A percentile compares a stretch with the other conserved stretches of the same genome.
phyloP scores from a whole-genome alignment of 1,140 invertebrate genomes.

The Microplitis demolitor region DNA sequence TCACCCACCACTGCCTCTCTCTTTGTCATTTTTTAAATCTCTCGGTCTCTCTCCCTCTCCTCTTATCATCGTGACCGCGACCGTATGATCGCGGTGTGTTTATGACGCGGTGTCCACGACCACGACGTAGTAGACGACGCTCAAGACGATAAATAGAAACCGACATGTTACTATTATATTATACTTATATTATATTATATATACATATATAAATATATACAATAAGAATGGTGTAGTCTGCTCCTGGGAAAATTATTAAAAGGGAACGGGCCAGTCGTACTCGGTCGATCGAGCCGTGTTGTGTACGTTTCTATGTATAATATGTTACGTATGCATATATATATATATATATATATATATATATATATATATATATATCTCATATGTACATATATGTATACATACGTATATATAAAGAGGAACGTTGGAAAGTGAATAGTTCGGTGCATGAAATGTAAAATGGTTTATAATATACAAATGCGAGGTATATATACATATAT shows the following conservation, averaged over 20 bases:
- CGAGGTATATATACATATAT: neutral
- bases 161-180: too few species aligned
- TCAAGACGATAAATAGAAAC: too few species aligned
- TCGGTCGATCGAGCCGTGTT: constrained; percentile 18
- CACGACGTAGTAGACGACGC: too few species aligned
- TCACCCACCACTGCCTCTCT: neutral
- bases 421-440: constrained; percentile 31
- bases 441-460: constrained; percentile 15
- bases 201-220: neutral
- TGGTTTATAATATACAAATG: too few species aligned
- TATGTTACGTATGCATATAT: neutral
- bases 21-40: neutral
- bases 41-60: neutral
- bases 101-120: too few species aligned
- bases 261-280: neutral
- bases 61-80: neutral
- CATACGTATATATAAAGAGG: neutral
- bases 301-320: too few species aligned
- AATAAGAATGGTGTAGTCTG: neutral
- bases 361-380: neutral
- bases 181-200: too few species aligned
- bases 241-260: neutral
- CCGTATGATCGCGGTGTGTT: neutral
- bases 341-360: neutral
- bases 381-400: too few species aligned